Evolutionary conservation across 2,888 invertebrate species (phyloP).

Genomic region (Tryphoninae sp.): DNA sequence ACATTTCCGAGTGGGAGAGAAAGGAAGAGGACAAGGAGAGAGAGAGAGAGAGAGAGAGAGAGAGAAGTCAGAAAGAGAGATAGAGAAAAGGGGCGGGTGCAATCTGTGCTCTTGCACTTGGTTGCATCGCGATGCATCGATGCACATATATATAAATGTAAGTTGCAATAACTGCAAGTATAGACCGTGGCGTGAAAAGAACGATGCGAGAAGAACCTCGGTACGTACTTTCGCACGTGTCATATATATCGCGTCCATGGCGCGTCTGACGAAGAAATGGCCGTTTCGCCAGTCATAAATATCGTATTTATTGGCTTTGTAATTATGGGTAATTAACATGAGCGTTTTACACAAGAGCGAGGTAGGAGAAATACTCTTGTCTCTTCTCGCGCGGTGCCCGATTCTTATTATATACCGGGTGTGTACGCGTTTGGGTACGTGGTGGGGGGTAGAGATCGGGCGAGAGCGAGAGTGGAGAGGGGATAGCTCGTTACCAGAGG

Average conservation of each 20-base stretch:
- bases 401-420: not conserved
- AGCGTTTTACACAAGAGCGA: constrained; percentile 63
- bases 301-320: constrained; percentile 75
- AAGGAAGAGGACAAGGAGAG: too few species aligned
- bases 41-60: not conserved
- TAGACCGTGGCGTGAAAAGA: constrained; percentile 9
- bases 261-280: constrained; percentile 35
- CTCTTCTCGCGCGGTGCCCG: not conserved
- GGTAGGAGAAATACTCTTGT: constrained; percentile 48
- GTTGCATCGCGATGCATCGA: not conserved
- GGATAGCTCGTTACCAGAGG: constrained; percentile 66
- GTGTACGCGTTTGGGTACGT: not conserved
- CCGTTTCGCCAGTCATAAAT: constrained; percentile 69
- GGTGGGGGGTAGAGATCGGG: not conserved
- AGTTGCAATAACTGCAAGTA: constrained; percentile 29
- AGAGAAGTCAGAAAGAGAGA: too few species aligned
- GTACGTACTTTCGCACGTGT: constrained; percentile 19
- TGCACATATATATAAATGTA: not conserved
- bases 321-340: constrained; percentile 78
- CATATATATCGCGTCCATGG: constrained; percentile 45
- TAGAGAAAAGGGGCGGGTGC: constrained; percentile 32
- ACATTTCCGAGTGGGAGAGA: constrained; percentile 7
- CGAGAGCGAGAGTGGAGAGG: constrained; percentile 1
- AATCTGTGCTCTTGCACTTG: constrained; percentile 43
- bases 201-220: constrained; percentile 18